A percentile compares a stretch with the other conserved stretches of the same genome.
Evolutionary conservation across 2,888 invertebrate species (phyloP).

Genomic region (Oithona nana): DNA sequence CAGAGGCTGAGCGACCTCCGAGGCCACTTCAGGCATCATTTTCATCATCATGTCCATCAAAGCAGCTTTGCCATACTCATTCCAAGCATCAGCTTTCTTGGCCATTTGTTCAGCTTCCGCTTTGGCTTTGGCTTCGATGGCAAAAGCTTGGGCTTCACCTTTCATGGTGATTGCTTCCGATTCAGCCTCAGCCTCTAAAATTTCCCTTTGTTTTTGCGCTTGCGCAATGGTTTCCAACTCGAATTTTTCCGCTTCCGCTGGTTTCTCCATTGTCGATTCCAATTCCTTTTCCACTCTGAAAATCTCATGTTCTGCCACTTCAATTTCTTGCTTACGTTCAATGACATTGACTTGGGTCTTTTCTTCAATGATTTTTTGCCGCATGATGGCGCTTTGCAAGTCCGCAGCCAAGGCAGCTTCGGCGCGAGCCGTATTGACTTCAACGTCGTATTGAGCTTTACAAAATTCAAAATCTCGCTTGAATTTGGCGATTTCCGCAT

Average conservation of each 20-base stretch:
- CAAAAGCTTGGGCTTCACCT: constrained; percentile 34
- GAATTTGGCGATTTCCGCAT: constrained; percentile 12
- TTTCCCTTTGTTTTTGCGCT: constrained; percentile 45
- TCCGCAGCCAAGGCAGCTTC: constrained; percentile 11
- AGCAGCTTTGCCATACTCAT: constrained; percentile 31
- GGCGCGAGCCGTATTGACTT: constrained; percentile 16
- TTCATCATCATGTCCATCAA: constrained; percentile 30
- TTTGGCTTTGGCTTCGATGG: constrained; percentile 32
- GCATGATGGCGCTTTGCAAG: constrained; percentile 2
- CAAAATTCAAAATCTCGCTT: constrained; percentile 21
- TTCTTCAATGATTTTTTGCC: constrained; percentile 11
- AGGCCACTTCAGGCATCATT: constrained; percentile 23
- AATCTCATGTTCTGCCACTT: constrained; percentile 11
- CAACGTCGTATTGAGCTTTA: constrained; percentile 15
- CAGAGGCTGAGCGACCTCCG: constrained; percentile 32
- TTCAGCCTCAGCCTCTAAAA: constrained; percentile 15
- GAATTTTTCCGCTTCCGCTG: constrained; percentile 16
- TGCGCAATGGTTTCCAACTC: constrained; percentile 78
- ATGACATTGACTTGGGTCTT: constrained; percentile 4
- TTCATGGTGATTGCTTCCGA: constrained; percentile 10
- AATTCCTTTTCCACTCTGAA: constrained; percentile 8
- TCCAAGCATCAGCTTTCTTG: constrained; percentile 35
- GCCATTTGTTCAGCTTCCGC: constrained; percentile 36
- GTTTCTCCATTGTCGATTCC: constrained; percentile 12
- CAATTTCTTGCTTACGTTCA: constrained; percentile 10